phyloP scores from a whole-genome alignment of 1,140 invertebrate species.

The Mercenaria mercenaria region DNA sequence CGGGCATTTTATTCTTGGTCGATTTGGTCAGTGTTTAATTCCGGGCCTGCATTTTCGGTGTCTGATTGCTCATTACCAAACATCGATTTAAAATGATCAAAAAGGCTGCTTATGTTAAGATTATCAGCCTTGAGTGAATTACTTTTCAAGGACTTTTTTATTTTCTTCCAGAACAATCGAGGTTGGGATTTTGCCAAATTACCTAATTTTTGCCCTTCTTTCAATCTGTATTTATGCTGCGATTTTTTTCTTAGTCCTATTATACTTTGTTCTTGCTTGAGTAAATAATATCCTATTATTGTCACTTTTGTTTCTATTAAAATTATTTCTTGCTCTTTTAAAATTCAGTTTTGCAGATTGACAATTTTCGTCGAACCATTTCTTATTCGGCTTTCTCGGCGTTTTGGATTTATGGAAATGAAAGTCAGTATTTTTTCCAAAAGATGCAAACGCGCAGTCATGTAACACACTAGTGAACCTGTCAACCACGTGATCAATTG shows the following conservation, averaged over 20 bases:
- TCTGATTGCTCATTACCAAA: not conserved
- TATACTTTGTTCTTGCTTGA: not conserved
- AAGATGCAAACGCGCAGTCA: not conserved
- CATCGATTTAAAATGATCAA: not conserved
- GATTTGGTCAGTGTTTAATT: not conserved
- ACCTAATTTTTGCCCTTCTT: not conserved
- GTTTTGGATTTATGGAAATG: not conserved
- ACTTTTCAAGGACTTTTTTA: not conserved
- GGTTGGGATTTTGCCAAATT: not conserved
- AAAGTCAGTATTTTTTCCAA: not conserved
- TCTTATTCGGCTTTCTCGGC: not conserved
- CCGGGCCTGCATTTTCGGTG: not conserved
- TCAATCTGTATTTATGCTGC: not conserved
- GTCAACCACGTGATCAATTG: not conserved
- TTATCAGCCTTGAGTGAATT: not conserved
- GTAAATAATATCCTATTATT: not conserved
- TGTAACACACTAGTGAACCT: not conserved
- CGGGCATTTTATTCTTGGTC: not conserved
- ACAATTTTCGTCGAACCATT: not conserved
- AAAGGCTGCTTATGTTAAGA: not conserved
- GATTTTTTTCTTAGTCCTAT: not conserved
- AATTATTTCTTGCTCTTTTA: slow-evolving; percentile 16
- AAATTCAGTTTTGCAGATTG: not conserved
- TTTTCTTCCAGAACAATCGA: not conserved
- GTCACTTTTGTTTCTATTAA: not conserved